Evolutionary conservation across 2,113 vertebrate species (phyloP).

Genomic region (Eira barbara): DNA sequence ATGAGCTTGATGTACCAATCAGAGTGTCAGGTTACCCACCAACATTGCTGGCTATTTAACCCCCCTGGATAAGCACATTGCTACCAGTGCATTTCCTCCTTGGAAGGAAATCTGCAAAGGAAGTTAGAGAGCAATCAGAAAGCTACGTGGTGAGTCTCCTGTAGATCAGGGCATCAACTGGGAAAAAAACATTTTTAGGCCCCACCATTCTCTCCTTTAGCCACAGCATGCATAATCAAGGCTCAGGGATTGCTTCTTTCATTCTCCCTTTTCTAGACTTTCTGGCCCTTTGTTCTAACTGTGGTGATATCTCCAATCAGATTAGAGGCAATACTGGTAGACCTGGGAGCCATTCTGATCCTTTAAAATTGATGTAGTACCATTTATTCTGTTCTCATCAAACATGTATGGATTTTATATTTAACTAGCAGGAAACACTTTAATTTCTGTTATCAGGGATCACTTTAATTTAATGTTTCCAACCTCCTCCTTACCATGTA

Average conservation of each 20-base stretch:
- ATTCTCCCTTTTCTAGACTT: not conserved
- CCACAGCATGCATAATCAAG: too few relatives aligned
- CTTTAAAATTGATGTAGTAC: not conserved
- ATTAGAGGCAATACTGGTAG: not conserved
- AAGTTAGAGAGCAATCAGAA: not conserved
- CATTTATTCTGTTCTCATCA: not conserved
- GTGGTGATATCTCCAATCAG: not conserved
- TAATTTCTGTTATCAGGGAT: slow-evolving; percentile 3
- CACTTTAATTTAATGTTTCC: not conserved
- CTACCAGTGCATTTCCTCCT: not conserved
- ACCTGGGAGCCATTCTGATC: not conserved
- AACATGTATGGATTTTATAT: not conserved
- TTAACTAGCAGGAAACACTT: not conserved
- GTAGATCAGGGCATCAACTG: not conserved
- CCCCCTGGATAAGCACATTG: not conserved
- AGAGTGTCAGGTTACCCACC: not conserved
- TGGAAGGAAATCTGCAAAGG: not conserved
- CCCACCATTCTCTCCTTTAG: not conserved
- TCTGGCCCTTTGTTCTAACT: not conserved
- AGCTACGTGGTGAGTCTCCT: not conserved
- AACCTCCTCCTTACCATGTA: not conserved
- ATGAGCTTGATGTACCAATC: not conserved
- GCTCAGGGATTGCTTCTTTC: not conserved
- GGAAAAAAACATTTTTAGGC: not conserved
- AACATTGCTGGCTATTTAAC: not conserved